These are phyloP conservation scores for Drosophila pseudoananassae DNA, from an alignment of 1,140 invertebrate species.

Conservation along the genomic window DNA sequence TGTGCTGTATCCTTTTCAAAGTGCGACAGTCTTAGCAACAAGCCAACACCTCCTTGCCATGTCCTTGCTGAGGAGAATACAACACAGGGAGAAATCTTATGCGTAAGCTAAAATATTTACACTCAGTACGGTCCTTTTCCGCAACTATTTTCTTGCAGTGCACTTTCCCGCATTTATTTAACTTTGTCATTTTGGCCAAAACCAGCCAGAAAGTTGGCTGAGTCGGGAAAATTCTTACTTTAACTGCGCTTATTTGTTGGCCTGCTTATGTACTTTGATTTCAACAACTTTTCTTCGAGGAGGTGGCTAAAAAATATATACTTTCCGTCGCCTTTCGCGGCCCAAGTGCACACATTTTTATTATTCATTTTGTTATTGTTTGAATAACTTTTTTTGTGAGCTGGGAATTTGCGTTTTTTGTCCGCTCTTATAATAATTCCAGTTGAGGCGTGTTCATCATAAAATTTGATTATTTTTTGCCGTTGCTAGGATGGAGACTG, in stretches of 20 bases:
- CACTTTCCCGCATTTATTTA: constrained; percentile 25
- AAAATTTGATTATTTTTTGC: constrained; percentile 46
- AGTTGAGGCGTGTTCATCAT: constrained; percentile 27
- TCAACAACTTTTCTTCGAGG: constrained; percentile 42
- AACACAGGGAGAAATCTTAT: background rate
- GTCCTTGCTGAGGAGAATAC: background rate
- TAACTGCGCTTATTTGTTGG: constrained; percentile 53
- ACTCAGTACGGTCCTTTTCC: too few relatives aligned
- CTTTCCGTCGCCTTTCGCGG: constrained; percentile 14
- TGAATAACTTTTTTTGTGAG: constrained; percentile 34
- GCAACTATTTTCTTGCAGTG: background rate
- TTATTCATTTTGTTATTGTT: constrained; percentile 40
- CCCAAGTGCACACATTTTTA: constrained; percentile 42
- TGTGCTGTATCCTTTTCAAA: constrained; percentile 54
- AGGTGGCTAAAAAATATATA: constrained; percentile 2
- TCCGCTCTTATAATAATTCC: constrained; percentile 38
- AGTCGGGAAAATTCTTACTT: constrained; percentile 37
- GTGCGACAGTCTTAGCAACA: constrained; percentile 54
- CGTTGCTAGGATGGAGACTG: constrained; percentile 24
- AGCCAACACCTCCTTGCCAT: constrained; percentile 2
- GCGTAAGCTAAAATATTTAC: background rate
- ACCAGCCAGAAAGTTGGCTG: constrained; percentile 7
- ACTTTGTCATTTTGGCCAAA: constrained; percentile 53
- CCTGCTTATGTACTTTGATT: constrained; percentile 59
- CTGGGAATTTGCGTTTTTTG: constrained; percentile 37